These are phyloP conservation scores for Caenorhabditis imperialis DNA, from an alignment of 2,888 invertebrate genomes.

Conservation along the genomic window DNA sequence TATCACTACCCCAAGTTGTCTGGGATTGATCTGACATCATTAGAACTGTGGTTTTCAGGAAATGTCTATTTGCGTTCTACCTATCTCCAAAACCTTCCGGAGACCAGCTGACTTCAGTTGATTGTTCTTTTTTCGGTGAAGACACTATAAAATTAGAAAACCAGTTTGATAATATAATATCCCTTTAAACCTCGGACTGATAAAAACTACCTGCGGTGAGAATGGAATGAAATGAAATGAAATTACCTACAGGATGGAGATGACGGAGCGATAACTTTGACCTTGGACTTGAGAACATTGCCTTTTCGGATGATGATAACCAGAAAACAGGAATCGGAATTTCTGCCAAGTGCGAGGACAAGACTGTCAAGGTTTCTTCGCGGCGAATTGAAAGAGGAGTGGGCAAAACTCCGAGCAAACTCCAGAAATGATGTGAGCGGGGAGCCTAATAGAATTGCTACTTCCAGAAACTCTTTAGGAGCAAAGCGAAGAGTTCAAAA, in stretches of 20 bases:
- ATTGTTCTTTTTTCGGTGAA: slow-evolving; percentile 22
- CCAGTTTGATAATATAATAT: slow-evolving; percentile 37
- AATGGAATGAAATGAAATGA: too few relatives aligned
- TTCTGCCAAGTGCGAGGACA: slow-evolving; percentile 26
- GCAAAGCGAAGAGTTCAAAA: too few relatives aligned
- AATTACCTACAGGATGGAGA: slow-evolving; percentile 8
- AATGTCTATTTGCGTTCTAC: too few relatives aligned
- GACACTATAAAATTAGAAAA: slow-evolving; percentile 20
- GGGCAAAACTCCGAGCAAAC: too few relatives aligned
- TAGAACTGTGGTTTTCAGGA: too few relatives aligned
- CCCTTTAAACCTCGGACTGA: slow-evolving; percentile 19
- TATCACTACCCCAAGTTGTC: too few relatives aligned
- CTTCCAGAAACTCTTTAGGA: too few relatives aligned
- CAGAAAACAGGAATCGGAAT: slow-evolving; percentile 48
- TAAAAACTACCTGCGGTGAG: too few relatives aligned
- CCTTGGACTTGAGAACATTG: slow-evolving; percentile 41
- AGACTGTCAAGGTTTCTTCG: slow-evolving; percentile 36
- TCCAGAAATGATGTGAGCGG: too few relatives aligned
- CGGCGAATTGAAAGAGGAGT: too few relatives aligned
- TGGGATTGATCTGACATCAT: too few relatives aligned
- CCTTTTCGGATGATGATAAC: slow-evolving; percentile 48
- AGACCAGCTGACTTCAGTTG: slow-evolving; percentile 4
- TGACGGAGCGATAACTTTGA: slow-evolving; percentile 34
- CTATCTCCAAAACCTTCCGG: background rate
- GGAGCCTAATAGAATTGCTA: too few relatives aligned